Percentiles rank a stretch among this genome's conserved stretches.
phyloP scores from a whole-genome alignment of 2,113 vertebrate species.

The Ailuropoda melanoleuca region DNA sequence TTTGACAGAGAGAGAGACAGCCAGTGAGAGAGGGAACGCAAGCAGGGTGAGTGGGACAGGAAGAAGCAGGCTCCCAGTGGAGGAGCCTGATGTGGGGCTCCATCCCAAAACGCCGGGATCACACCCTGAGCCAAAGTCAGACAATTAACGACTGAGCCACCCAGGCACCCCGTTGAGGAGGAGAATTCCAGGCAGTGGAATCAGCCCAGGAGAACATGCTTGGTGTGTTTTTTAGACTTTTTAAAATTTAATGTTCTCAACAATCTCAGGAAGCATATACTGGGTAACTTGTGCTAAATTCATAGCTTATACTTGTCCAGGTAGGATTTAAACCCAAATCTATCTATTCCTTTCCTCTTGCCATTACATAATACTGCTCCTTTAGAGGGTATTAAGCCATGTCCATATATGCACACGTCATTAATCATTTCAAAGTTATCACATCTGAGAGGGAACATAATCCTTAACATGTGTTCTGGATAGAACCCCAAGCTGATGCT shows the following conservation, averaged over 20 bases:
- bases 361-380: not conserved
- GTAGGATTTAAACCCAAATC: not conserved
- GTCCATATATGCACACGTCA: not conserved
- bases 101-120: too few species aligned
- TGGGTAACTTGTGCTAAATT: conserved; percentile 11
- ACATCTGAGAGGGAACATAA: not conserved
- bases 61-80: too few species aligned
- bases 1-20: too few species aligned
- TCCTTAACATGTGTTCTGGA: not conserved
- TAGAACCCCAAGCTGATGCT: not conserved
- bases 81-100: too few species aligned
- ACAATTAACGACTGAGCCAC: too few species aligned
- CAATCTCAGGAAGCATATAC: not conserved
- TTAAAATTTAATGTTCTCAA: not conserved
- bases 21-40: too few species aligned
- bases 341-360: not conserved
- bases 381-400: not conserved
- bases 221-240: conserved; percentile 15
- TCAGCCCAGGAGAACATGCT: not conserved
- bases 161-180: too few species aligned
- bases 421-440: not conserved
- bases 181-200: not conserved
- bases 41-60: too few species aligned
- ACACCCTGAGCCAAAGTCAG: too few species aligned
- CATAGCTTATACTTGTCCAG: not conserved